Evolutionary conservation across 2,797 vertebrate genomes (phyloP).

Genomic region (Acrocephalus scirpaceus): DNA sequence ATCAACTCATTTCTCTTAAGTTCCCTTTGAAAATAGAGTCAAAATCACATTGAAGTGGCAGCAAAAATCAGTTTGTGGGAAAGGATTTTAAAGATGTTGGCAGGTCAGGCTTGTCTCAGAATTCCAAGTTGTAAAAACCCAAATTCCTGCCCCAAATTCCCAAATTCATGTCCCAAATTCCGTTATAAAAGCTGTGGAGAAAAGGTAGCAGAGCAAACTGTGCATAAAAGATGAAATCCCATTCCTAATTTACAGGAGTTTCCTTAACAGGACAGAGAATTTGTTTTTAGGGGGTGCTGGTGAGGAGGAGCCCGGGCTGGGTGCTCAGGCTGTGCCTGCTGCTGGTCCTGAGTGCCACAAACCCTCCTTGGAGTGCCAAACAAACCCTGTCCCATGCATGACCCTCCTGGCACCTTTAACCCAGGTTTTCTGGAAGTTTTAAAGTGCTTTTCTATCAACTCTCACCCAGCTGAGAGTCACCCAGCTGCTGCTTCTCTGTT

Average conservation of each 20-base stretch:
- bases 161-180: not conserved
- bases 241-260: accelerated
- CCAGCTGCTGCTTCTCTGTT: not conserved
- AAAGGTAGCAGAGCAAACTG: not conserved
- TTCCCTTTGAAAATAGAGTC: not conserved
- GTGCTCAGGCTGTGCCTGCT: not conserved
- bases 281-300: not conserved
- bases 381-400: accelerated
- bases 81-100: not conserved
- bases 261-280: no score
- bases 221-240: not conserved
- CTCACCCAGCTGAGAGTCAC: accelerated
- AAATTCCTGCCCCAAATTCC: not conserved
- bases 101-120: not conserved
- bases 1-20: not conserved
- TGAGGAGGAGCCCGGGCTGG: not conserved
- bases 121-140: not conserved
- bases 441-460: not conserved
- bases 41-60: not conserved
- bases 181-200: not conserved
- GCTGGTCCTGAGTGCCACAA: not conserved
- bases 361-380: accelerated
- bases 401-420: accelerated
- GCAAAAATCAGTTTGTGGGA: not conserved
- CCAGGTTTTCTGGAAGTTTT: not conserved